Evolutionary conservation across 2,888 invertebrate genomes (phyloP).

Genomic region (Dilophus febrilis): DNA sequence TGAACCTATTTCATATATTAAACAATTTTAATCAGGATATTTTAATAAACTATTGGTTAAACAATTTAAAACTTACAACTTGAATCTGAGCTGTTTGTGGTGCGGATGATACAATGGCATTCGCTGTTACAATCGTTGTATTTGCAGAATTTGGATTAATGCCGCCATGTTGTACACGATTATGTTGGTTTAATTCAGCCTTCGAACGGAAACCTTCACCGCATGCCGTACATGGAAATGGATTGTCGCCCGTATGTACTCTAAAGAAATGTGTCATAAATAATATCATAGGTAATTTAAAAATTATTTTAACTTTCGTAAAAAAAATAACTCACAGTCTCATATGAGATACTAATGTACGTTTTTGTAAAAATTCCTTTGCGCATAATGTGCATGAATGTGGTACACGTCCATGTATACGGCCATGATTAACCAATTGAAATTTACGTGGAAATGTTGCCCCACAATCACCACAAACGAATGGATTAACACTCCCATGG

Average conservation of each 20-base stretch:
- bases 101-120: constrained; percentile 4
- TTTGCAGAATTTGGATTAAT: constrained; percentile 29
- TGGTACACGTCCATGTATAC: constrained; percentile 63
- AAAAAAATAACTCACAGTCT: constrained; percentile 31
- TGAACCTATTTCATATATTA: constrained; percentile 28
- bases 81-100: constrained; percentile 1
- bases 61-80: too few relatives aligned
- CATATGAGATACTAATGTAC: constrained; percentile 67
- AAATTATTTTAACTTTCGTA: too few relatives aligned
- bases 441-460: constrained; percentile 72
- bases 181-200: constrained; percentile 50
- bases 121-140: constrained; percentile 21
- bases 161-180: constrained; percentile 36
- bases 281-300: too few relatives aligned
- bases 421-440: constrained; percentile 68
- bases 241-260: constrained; percentile 57
- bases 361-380: constrained; percentile 70
- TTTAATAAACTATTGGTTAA: too few relatives aligned
- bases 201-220: constrained; percentile 61
- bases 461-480: constrained; percentile 82
- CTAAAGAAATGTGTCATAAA: constrained; percentile 29
- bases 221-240: constrained; percentile 56
- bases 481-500: constrained; percentile 92
- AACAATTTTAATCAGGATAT: background rate
- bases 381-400: constrained; percentile 68